Percentiles rank a stretch among this genome's conserved stretches.
Evolutionary conservation across 2,113 vertebrate species (phyloP).

Genomic region (Cyanocitta stelleri): DNA sequence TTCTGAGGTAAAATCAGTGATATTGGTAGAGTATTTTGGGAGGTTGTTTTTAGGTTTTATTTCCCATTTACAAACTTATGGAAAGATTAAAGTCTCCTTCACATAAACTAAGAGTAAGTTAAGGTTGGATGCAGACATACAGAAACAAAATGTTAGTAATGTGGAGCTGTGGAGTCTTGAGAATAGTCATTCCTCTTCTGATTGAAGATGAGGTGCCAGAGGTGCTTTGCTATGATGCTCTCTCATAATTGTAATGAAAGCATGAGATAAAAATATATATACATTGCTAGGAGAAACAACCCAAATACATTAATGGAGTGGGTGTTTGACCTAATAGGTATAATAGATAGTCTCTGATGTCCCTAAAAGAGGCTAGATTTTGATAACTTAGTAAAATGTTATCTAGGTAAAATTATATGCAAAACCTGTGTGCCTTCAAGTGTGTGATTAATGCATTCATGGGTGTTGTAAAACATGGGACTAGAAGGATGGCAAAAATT

Average conservation of each 20-base stretch:
- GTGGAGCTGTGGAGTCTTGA: neutral
- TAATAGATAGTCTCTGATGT: neutral
- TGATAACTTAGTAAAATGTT: neutral
- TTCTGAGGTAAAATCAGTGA: neutral
- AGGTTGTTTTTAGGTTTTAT: neutral
- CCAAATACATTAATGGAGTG: neutral
- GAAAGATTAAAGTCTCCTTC: neutral
- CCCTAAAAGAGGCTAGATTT: neutral
- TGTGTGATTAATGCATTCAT: neutral
- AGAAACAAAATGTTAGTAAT: neutral
- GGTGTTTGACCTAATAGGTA: neutral
- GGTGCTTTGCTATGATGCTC: neutral
- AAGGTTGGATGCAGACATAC: neutral
- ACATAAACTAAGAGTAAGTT: neutral
- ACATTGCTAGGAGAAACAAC: neutral
- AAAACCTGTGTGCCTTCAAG: neutral
- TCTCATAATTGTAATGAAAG: neutral
- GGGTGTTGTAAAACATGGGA: neutral
- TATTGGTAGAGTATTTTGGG: neutral
- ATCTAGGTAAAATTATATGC: neutral
- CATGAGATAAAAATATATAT: neutral
- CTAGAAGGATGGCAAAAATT: neutral
- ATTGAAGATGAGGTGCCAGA: conserved; percentile 5
- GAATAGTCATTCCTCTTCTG: neutral
- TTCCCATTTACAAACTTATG: neutral